Conservation (phyloP, 2,888 invertebrate genomes). For the Metallyticus violacea region DNA sequence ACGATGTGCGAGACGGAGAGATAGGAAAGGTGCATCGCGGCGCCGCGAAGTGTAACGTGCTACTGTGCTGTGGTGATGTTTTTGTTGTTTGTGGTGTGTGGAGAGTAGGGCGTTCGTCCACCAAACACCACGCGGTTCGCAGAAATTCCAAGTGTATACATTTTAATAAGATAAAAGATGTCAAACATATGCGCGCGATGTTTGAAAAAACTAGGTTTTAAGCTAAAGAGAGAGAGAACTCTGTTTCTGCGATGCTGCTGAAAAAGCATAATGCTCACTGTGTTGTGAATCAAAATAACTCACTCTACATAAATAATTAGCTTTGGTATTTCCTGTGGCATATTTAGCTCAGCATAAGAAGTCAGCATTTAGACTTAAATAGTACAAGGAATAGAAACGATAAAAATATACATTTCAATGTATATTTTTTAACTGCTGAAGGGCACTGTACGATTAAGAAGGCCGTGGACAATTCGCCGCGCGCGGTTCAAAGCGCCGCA, state of each 20-base stretch:
- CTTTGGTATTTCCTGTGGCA: background rate
- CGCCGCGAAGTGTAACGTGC: background rate
- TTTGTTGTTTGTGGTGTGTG: background rate
- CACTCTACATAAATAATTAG: background rate
- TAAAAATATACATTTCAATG: background rate
- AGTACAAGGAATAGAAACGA: background rate
- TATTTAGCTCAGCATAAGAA: background rate
- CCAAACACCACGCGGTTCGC: background rate
- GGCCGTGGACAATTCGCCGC: background rate
- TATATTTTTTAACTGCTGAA: background rate
- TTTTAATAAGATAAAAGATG: background rate
- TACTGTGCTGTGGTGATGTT: background rate
- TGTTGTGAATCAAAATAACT: background rate
- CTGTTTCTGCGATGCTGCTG: background rate
- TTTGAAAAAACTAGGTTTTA: conserved; percentile 16
- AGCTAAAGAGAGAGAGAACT: background rate
- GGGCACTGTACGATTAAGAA: background rate
- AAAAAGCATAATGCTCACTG: background rate
- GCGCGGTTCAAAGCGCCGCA: background rate
- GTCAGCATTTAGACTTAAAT: background rate
- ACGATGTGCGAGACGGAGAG: background rate
- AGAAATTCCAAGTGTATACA: background rate
- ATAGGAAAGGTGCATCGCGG: background rate
- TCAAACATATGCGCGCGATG: background rate
- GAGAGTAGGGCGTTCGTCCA: background rate